These are phyloP conservation scores for Microtus montanus DNA, from an alignment of 2,113 vertebrate genomes.

Conservation along the genomic window DNA sequence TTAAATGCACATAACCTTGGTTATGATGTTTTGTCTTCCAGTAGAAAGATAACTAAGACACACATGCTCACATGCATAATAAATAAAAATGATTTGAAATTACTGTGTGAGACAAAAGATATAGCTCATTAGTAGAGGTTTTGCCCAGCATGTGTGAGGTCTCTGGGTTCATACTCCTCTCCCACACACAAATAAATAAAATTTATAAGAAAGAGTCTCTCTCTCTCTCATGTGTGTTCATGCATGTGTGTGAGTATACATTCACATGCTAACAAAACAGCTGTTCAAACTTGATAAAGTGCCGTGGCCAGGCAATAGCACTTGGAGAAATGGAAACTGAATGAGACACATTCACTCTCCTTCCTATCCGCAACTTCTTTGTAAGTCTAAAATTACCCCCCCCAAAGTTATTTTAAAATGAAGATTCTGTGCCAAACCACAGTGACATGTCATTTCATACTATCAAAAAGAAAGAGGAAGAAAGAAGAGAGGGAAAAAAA, in stretches of 20 bases:
- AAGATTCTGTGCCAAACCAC: slow-evolving; percentile 38
- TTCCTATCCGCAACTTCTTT: slow-evolving; percentile 27
- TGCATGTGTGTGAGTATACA: neutral
- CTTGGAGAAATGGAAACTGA: neutral
- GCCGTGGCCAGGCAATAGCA: neutral
- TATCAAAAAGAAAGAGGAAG: neutral
- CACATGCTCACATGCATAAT: neutral
- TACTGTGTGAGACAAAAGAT: neutral
- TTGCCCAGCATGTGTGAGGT: neutral
- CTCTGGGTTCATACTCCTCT: neutral
- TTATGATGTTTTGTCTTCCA: neutral
- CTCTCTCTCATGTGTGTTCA: neutral
- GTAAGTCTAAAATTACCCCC: slow-evolving; percentile 41
- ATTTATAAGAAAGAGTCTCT: neutral
- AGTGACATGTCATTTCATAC: slow-evolving; percentile 19
- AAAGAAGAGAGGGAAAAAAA: neutral
- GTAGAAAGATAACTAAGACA: neutral
- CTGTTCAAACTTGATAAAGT: slow-evolving; percentile 3
- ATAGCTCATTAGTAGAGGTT: neutral
- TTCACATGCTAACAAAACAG: neutral
- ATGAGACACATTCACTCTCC: neutral
- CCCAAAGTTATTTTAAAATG: neutral
- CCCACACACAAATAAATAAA: neutral
- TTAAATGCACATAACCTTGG: neutral
- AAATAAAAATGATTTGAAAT: neutral